Percentiles rank a stretch among this genome's conserved stretches.
Conservation (phyloP, 1,140 invertebrate species). For the Apis cerana region DNA sequence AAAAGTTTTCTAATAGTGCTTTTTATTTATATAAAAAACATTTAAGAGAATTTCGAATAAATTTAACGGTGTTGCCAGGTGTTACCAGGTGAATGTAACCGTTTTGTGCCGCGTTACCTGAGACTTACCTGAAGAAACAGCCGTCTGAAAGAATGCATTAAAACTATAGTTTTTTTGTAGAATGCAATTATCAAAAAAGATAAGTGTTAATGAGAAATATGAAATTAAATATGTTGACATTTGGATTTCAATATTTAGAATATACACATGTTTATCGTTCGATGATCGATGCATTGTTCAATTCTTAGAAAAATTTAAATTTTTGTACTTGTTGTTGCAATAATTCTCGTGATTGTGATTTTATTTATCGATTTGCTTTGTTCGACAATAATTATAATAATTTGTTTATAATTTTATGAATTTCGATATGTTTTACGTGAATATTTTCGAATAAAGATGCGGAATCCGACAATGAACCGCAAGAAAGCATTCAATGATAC, state of each 20-base stretch:
- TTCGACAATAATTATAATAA: no score
- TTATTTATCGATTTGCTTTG: not conserved
- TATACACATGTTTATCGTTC: not conserved
- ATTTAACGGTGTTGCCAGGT: slow-evolving; percentile 70
- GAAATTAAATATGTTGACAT: not conserved
- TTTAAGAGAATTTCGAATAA: slow-evolving; percentile 9
- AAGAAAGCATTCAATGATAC: not conserved
- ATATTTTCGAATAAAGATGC: not conserved
- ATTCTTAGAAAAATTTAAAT: not conserved
- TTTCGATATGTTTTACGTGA: not conserved
- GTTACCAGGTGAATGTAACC: slow-evolving; percentile 69
- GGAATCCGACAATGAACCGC: not conserved
- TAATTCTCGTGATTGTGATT: not conserved
- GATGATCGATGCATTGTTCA: not conserved
- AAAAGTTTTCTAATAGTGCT: not conserved
- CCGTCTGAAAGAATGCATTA: not conserved
- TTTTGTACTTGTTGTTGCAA: no score
- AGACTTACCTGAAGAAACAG: slow-evolving; percentile 16
- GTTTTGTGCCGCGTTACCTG: slow-evolving; percentile 54
- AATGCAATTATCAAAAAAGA: not conserved
- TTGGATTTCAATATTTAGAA: not conserved
- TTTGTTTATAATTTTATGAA: not conserved
- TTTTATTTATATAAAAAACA: not conserved
- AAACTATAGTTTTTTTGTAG: not conserved
- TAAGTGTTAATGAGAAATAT: not conserved